A percentile compares a stretch with the other conserved stretches of the same genome.
These are phyloP conservation scores for Papilio dardanus DNA, from an alignment of 1,140 invertebrate species.

Conservation along the genomic window DNA sequence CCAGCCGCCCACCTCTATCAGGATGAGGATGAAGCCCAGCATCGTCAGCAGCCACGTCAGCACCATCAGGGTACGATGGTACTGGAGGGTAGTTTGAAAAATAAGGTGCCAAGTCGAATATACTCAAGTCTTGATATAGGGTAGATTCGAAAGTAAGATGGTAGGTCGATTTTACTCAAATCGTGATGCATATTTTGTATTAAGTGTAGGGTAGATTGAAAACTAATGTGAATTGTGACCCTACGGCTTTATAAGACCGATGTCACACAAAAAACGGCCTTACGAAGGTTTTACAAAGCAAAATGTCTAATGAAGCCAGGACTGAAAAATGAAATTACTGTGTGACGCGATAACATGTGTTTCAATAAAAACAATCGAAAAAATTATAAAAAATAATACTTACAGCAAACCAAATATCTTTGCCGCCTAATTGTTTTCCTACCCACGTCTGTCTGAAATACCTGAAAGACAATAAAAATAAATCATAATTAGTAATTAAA, in stretches of 20 bases:
- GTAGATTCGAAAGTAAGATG: too few species aligned
- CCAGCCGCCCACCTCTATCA: constrained; percentile 92
- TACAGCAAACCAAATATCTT: constrained; percentile 97
- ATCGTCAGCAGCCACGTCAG: constrained; percentile 90
- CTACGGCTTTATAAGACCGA: too few species aligned
- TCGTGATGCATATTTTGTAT: too few species aligned
- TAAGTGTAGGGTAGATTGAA: too few species aligned
- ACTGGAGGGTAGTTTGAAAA: constrained; percentile 81
- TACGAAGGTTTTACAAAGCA: too few species aligned
- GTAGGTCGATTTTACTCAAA: too few species aligned
- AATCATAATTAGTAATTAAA: not conserved
- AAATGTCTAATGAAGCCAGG: too few species aligned
- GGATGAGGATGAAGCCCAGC: constrained; percentile 91
- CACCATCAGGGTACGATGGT: constrained; percentile 94
- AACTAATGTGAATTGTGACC: too few species aligned
- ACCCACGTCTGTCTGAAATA: constrained; percentile 97
- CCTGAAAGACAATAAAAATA: constrained; percentile 70
- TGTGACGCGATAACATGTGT: not conserved
- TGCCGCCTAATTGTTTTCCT: constrained; percentile 89
- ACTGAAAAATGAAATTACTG: too few species aligned
- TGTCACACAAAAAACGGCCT: too few species aligned
- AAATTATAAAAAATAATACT: constrained; percentile 70
- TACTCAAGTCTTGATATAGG: too few species aligned
- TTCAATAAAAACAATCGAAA: not conserved
- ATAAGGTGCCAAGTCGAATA: not conserved